Evolutionary conservation across 1,140 invertebrate species (phyloP), one percentile per base, ranked within the genome.

Genomic region (Tetramorium alpestre): DNA sequence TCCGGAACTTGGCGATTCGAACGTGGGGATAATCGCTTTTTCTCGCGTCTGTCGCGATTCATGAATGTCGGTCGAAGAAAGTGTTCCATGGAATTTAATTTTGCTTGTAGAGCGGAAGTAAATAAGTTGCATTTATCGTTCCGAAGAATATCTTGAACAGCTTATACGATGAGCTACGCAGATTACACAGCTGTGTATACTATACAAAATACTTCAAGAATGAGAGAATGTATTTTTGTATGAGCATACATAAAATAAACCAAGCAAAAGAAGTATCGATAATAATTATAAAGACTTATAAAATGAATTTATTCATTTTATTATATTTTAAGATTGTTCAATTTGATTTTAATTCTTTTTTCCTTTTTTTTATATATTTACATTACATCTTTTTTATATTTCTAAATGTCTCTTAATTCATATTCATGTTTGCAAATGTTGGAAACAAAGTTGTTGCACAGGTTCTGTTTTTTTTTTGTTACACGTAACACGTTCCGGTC

Each of bases 51-150:
- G 33, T 56, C 10, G 18, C 18, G 73, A 62, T 80, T 75, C 69
- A 11, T 11, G 47, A 73, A 78, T 73, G 64, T 78, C 80, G 75
- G 58, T 38, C 56, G 22, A 72, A 84, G 33, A 88, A 62, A 72
- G 41, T 58, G 41, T 18, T 58, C 41, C 67, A 41, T 16, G 54
- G 80, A 75, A 84, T 75, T 84, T 28, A 72, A 44, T 13, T 84
- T 69, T 62, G 41, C 44, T 62, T 13, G 25, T 5, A 25, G 38
- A 62, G 5, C 13, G 25, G 51, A 72, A 47, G 22, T 73, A 25
- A 84, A 62, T 67, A 25, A 67, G 28, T 73, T 33, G 4, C n/a
- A 41, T 58, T 60, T 58, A 41, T 44, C 13, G 28, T 54, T 80
- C 3, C 16, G n/a, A 3, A 18, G 8, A 44, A 7, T n/a, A 69